Evolutionary conservation across 2,888 invertebrate species (phyloP).

Genomic region (Noctua pronuba): DNA sequence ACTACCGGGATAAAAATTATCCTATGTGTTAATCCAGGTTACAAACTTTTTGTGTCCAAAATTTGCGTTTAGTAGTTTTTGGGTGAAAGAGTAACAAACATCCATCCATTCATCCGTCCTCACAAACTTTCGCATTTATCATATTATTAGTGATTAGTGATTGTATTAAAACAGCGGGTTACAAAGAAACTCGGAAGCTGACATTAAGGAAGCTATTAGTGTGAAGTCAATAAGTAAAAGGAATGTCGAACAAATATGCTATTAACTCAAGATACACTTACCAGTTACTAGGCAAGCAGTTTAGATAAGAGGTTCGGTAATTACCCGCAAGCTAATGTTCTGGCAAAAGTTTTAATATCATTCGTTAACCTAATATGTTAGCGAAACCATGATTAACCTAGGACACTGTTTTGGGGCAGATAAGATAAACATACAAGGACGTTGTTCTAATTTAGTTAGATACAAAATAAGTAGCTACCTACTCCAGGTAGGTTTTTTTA

Average conservation of each 20-base stretch:
- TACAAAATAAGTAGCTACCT: neutral
- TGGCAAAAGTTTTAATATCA: constrained; percentile 45
- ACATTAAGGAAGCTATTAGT: constrained; percentile 44
- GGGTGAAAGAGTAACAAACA: too few species aligned
- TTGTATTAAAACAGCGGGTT: constrained; percentile 35
- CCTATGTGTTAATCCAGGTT: too few species aligned
- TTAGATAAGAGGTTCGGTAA: constrained; percentile 56
- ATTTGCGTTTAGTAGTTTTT: too few species aligned
- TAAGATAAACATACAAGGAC: constrained; percentile 34
- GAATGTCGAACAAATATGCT: constrained; percentile 69
- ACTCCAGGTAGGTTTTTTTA: too few species aligned
- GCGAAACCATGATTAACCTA: constrained; percentile 49
- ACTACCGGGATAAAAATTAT: too few species aligned
- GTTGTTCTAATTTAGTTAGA: constrained; percentile 13
- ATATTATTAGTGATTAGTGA: constrained; percentile 15
- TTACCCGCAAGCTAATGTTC: constrained; percentile 40
- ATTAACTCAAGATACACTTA: constrained; percentile 53
- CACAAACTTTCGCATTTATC: too few species aligned
- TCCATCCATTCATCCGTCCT: too few species aligned
- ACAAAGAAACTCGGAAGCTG: constrained; percentile 19
- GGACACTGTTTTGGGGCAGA: constrained; percentile 8
- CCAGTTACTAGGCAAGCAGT: constrained; percentile 24
- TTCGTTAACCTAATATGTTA: constrained; percentile 51
- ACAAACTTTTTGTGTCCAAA: too few species aligned
- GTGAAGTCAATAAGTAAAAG: constrained; percentile 62